Conservation (phyloP, 2,113 vertebrate species). For the Ammodytes marinus region DNA sequence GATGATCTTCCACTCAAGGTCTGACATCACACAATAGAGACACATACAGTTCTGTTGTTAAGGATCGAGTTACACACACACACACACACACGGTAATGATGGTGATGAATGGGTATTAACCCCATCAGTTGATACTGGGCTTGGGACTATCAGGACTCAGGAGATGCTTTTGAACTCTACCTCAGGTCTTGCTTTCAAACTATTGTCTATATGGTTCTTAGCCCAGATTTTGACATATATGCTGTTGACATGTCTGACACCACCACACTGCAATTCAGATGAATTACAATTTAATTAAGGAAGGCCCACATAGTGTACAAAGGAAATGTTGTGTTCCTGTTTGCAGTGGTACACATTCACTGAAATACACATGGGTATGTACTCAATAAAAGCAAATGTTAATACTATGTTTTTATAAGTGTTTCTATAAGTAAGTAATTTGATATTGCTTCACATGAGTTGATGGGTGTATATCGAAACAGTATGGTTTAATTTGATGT, state of each 20-base stretch:
- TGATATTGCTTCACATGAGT: background rate
- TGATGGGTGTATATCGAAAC: background rate
- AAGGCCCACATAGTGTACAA: background rate
- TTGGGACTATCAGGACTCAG: no score
- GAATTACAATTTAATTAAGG: background rate
- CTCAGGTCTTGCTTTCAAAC: no score
- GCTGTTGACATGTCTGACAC: background rate
- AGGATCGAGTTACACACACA: no score
- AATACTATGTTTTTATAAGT: no score
- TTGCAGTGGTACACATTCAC: background rate
- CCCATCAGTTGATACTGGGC: no score
- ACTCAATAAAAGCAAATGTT: no score
- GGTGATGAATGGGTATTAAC: no score
- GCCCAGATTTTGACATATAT: background rate
- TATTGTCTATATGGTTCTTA: background rate
- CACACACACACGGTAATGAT: no score
- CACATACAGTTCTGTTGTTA: background rate
- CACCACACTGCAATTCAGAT: background rate
- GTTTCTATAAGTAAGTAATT: background rate
- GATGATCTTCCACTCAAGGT: conserved; percentile 94
- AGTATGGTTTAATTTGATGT: background rate
- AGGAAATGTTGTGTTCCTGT: background rate
- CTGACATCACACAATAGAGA: conserved; percentile 66
- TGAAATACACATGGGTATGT: background rate
- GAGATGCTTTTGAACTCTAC: no score